Evolutionary conservation across 1,140 invertebrate genomes (phyloP).

Genomic region (Oedothorax gibbosus): DNA sequence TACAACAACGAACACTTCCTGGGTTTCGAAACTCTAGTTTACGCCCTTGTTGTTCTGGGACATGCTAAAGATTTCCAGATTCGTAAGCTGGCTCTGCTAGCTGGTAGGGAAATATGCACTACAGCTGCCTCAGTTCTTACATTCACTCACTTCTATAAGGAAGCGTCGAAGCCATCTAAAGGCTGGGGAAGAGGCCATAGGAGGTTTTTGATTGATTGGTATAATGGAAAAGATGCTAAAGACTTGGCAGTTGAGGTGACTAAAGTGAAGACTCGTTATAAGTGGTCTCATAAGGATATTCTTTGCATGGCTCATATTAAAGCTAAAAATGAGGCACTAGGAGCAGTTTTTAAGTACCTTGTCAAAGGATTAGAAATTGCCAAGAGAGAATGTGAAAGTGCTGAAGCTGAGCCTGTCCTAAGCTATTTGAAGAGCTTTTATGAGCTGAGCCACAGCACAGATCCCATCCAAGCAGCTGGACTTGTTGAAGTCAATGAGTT

Average conservation of each 20-base stretch:
- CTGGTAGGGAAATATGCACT: slow-evolving; percentile 71
- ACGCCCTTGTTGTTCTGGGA: slow-evolving; percentile 74
- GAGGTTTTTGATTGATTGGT: slow-evolving; percentile 75
- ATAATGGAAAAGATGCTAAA: slow-evolving; percentile 72
- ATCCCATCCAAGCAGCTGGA: slow-evolving; percentile 71
- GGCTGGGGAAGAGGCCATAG: slow-evolving; percentile 76
- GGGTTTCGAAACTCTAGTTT: slow-evolving; percentile 72
- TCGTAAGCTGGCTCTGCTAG: slow-evolving; percentile 71
- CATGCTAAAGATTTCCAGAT: slow-evolving; percentile 68
- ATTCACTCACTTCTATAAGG: slow-evolving; percentile 74
- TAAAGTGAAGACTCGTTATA: slow-evolving; percentile 74
- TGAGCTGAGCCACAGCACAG: slow-evolving; percentile 73
- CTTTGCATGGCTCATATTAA: slow-evolving; percentile 76
- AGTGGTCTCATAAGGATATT: slow-evolving; percentile 78
- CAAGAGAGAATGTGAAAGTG: slow-evolving; percentile 68
- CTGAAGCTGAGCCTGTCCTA: slow-evolving; percentile 67
- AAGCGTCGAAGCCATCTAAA: slow-evolving; percentile 68
- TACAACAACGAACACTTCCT: slow-evolving; percentile 53
- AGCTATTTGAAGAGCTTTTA: slow-evolving; percentile 74
- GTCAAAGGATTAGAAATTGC: slow-evolving; percentile 68
- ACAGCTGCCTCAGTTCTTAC: slow-evolving; percentile 74
- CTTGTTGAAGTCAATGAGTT: slow-evolving; percentile 71
- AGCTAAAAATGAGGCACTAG: slow-evolving; percentile 69
- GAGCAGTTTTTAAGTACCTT: slow-evolving; percentile 70
- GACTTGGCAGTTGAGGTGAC: slow-evolving; percentile 75